phyloP scores from a whole-genome alignment of 1,140 invertebrate species.

The Drosophila melanogaster region DNA sequence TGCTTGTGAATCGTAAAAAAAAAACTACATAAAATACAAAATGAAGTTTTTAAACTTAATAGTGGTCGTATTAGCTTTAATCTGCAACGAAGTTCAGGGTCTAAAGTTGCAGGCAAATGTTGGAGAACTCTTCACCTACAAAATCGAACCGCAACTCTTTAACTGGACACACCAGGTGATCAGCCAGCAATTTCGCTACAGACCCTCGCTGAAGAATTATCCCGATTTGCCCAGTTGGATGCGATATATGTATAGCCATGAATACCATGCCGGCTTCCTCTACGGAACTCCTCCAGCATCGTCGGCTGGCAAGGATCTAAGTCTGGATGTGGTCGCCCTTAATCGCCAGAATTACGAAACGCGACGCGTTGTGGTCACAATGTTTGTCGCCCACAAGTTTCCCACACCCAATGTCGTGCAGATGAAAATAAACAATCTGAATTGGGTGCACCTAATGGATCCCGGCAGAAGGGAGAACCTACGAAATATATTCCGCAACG shows the following conservation, averaged over 20 bases:
- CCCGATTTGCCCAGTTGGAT: conserved; percentile 94
- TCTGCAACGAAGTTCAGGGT: not conserved
- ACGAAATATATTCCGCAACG: conserved; percentile 89
- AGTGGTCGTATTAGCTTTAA: conserved; percentile 13
- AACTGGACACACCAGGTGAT: conserved; percentile 89
- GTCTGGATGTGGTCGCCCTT: conserved; percentile 91
- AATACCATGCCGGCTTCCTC: conserved; percentile 90
- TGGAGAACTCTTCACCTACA: conserved; percentile 88
- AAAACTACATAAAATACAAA: conserved; percentile 6
- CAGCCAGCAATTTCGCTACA: conserved; percentile 81
- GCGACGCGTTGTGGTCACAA: conserved; percentile 87
- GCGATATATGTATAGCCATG: conserved; percentile 91
- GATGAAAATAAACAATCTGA: conserved; percentile 94
- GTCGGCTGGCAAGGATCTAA: conserved; percentile 85
- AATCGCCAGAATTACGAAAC: conserved; percentile 92
- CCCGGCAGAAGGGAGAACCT: conserved; percentile 87
- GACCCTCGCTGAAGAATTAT: conserved; percentile 70
- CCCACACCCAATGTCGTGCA: conserved; percentile 91
- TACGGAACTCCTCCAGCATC: conserved; percentile 91
- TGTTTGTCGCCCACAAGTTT: conserved; percentile 88
- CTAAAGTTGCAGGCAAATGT: conserved; percentile 85
- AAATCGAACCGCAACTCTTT: conserved; percentile 87
- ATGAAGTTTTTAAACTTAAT: conserved; percentile 49
- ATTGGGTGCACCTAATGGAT: conserved; percentile 85
- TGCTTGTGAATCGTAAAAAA: conserved; percentile 21